Percentiles rank a stretch among this genome's conserved stretches.
phyloP scores from a whole-genome alignment of 2,888 invertebrate species.

The Amphipyra berbera region DNA sequence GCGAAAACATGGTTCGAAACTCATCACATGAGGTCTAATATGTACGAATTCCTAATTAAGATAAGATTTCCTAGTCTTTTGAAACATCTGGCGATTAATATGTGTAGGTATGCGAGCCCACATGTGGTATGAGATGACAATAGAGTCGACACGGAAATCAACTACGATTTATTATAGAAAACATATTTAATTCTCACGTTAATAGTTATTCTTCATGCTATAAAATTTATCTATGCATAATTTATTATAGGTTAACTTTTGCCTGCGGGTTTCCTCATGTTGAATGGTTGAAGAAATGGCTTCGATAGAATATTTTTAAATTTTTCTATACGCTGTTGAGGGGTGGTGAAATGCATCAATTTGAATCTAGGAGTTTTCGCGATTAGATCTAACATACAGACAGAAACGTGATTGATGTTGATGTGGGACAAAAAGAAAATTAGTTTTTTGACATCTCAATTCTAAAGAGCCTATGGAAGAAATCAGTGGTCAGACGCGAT shows the following conservation, averaged over 20 bases:
- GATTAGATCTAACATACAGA: not conserved
- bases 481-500: constrained; percentile 27
- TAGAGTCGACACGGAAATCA: constrained; percentile 59
- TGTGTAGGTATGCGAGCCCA: constrained; percentile 54
- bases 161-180: constrained; percentile 58
- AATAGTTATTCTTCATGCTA: constrained; percentile 33
- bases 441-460: not conserved
- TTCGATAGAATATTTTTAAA: too few relatives aligned
- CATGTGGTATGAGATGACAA: constrained; percentile 50
- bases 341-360: not conserved
- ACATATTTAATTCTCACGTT: constrained; percentile 62
- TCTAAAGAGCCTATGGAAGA: not conserved
- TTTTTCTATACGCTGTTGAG: too few relatives aligned
- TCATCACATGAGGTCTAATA: constrained; percentile 32
- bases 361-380: not conserved
- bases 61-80: constrained; percentile 35
- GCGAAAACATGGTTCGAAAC: constrained; percentile 24
- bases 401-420: not conserved
- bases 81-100: constrained; percentile 49
- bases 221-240: constrained; percentile 53
- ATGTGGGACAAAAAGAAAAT: too few relatives aligned
- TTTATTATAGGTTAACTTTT: constrained; percentile 47
- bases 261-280: constrained; percentile 12
- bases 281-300: not conserved
- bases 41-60: constrained; percentile 40